Evolutionary conservation across 2,888 invertebrate genomes (phyloP), one percentile per base, ranked within the genome.

Genomic region (Sesamia inferens): DNA sequence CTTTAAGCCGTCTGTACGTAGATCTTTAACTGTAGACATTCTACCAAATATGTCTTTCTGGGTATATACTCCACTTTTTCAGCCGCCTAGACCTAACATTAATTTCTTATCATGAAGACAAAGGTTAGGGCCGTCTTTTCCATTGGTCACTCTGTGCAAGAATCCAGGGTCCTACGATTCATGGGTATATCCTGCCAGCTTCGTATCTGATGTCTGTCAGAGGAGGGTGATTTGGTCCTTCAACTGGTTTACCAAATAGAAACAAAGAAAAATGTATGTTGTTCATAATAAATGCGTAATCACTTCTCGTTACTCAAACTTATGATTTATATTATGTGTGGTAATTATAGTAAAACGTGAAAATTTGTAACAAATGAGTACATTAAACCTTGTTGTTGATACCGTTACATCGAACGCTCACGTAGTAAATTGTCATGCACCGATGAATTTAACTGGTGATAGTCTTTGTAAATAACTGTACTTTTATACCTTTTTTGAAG

Each of bases 391-490:
- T 24, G 11, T 67, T 69, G 42, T 44, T 51, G 44, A 51, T 14
- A 77, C 82, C 64, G 82, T 72, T 82, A 78, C 22, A 58, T 65
- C 22, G 10, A 22, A 62, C 31, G 48, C 71, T 77, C 51, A 69
- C 74, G 63, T 47, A 65, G 57, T 69, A 62, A 74, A 72, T 16
- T 76, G 78, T 83, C 64, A 85, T 72, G 86, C 81, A 24, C 76
- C 39, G 83, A 8, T 74, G 81, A 11, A 47, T 81, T 78, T 73
- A 55, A 63, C 11, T 58, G 22, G 44, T 19, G n/a, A n/a, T 47
- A n/a, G 39, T 68, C 68, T 61, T 61, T 51, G 19, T 61, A 51
- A 0, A 6, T 73, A 68, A 55, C 68, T 54, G 73, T 67, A 73
- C 6, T 48, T 58, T 64, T 22, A 62, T 65, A 47, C 39, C 42